Evolutionary conservation across 1,140 invertebrate genomes (phyloP).

Genomic region (Antheraea mylitta): DNA sequence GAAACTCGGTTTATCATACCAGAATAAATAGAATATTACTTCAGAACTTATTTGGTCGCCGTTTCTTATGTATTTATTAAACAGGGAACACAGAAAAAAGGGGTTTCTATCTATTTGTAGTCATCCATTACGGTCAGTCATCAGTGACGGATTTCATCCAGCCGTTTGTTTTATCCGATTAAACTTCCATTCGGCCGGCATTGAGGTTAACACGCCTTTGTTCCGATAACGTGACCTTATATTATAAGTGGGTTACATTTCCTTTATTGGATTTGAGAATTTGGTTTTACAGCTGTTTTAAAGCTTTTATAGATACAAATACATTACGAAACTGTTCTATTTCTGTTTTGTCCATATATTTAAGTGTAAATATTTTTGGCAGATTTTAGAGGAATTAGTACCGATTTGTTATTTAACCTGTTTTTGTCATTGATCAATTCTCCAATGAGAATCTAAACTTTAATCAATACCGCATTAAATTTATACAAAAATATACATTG

Average conservation of each 20-base stretch:
- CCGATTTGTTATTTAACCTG: no score
- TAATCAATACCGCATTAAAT: no score
- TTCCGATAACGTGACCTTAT: slow-evolving; percentile 31
- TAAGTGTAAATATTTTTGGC: no score
- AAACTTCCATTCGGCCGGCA: background rate
- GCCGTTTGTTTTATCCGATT: background rate
- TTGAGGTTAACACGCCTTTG: slow-evolving; percentile 19
- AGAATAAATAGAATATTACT: no score
- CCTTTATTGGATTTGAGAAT: slow-evolving; percentile 15
- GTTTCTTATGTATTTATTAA: background rate
- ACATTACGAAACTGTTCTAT: background rate
- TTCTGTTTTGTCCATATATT: no score
- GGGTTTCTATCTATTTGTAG: background rate
- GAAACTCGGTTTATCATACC: no score
- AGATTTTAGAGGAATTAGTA: no score
- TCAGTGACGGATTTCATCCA: background rate
- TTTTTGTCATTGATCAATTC: no score
- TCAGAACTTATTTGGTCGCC: background rate
- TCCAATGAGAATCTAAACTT: no score
- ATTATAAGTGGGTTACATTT: slow-evolving; percentile 34
- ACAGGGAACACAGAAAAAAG: background rate
- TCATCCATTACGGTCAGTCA: slow-evolving; percentile 1
- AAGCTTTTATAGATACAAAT: background rate
- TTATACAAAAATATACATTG: no score
- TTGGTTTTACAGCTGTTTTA: background rate